Conservation (phyloP, 2,888 invertebrate genomes). For the Gerris lacustris region DNA sequence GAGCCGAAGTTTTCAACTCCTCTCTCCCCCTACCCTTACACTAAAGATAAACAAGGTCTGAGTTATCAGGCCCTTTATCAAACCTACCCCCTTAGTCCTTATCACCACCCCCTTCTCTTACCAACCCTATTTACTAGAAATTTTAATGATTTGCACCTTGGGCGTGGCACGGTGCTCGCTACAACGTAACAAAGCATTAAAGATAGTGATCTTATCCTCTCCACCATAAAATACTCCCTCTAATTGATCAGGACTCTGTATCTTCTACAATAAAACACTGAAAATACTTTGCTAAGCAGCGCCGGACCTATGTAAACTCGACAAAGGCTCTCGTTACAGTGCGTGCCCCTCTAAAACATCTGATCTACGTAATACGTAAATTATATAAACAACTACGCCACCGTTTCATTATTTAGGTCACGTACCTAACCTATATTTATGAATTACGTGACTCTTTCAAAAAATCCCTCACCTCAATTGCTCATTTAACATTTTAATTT, state of each 20-base stretch:
- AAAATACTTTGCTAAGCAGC: too few relatives aligned
- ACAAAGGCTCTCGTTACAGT: too few relatives aligned
- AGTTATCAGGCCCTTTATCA: conserved; percentile 5
- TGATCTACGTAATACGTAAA: too few relatives aligned
- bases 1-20: not conserved
- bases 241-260: not conserved
- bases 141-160: conserved; percentile 5
- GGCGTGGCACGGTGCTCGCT: not conserved
- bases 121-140: not conserved
- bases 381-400: too few relatives aligned
- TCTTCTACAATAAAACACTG: too few relatives aligned
- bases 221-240: not conserved
- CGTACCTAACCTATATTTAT: too few relatives aligned
- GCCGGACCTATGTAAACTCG: too few relatives aligned
- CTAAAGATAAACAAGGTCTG: not conserved
- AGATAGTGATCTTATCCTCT: not conserved
- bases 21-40: not conserved
- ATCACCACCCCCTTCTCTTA: not conserved
- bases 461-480: too few relatives aligned
- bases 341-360: too few relatives aligned
- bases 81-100: not conserved
- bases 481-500: too few relatives aligned
- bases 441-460: too few relatives aligned
- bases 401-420: too few relatives aligned
- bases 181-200: not conserved